Base-by-base conservation (phyloP, 2,113 vertebrate species). In the Tragelaphus scriptus region DNA sequence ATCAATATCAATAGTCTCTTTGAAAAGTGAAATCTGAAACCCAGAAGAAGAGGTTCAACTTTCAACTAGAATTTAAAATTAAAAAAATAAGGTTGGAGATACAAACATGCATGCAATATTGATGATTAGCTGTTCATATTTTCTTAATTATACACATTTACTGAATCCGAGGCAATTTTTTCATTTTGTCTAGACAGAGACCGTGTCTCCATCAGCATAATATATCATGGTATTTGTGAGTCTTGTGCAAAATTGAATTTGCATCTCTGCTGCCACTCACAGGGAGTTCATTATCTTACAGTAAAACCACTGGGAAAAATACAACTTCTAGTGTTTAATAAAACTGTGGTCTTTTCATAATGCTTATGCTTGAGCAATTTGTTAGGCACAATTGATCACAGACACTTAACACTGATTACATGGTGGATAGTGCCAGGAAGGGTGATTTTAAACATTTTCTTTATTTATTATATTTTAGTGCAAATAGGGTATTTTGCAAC, bases 111-210 rank as follows among this genome's bases (percentile, higher is more conserved):
- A 68, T 71, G 56, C 25, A 63, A 58, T 63, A 53, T 91, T 58
- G 90, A 95, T 65, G 51, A 98, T 97, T 97, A 97, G 84, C 80
- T 79, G 40, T 53, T 95, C 87, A 63, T 94, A 86, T 97, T 94
- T 97, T 97, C 90, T 86, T 97, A 97, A 98, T 97, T 97, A 95
- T 32, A 77, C 88, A 81, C 71, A 93, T 92, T 93, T 96, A 88
- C 80, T 44, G 75, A 97, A 93, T 65, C 92, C 1, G 9, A 94
- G 71, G 49, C 92, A 55, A 86, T 53, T 92, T 97, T 98, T 96
- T 93, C 90, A 94, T 98, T 98, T 97, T 63, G 97, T 98, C 97
- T 98, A 95, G 96, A 97, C 79, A 1, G 75, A 89, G 86, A 40
- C 95, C 40, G 23, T 96, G 93, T 98, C 97, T 98, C 98, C 77